Evolutionary conservation across 1,140 invertebrate species (phyloP), one percentile per base, ranked within the genome.

Genomic region (Conopomorpha cramerella): DNA sequence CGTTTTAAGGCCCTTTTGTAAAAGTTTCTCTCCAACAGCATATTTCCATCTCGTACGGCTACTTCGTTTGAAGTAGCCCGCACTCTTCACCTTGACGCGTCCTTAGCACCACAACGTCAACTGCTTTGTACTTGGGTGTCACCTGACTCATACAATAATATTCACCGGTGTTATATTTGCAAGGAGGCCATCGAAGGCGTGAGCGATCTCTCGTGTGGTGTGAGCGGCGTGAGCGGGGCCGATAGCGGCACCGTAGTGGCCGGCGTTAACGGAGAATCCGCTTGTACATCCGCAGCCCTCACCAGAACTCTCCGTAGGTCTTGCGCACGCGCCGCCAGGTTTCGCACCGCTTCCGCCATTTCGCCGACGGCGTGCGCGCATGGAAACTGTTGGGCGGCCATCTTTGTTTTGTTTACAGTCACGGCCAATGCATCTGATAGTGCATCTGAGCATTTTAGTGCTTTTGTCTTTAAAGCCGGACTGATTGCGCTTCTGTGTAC

Each of bases 311-410:
- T 39, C 0, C 66, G 46, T 8, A 74, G 32, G 2, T 74, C 70
- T n/a, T 57, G 54, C 2, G 65, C 70, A 1, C 66, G 41, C 1
- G 50, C 53, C 0, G 67, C 57, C 11, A 74, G 36, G 6, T 46
- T 46, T 13, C 58, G 44, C 12, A 96, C 88, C 8, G 91, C 86
- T 63, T 95, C 92, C 0, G 95, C 92, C 93, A 97, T 97, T 43
- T 93, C 91, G 46, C 94, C 92, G 0, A 96, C 92, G 1, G 92
- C 92, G 12, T 82, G 84, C 1, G 94, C 91, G 51, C 90, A 92
- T 0, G 93, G 94, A 60, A 95, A 96, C 67, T 94, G 90, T 26
- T 92, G 81, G 2, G 93, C 93, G 1, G 93, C 93, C 44, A 86
- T 86, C 72, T 96, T 96, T 0, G 93, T 95, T 54, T 93, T 92